These are phyloP conservation scores for Oeneis ivallda DNA, from an alignment of 2,888 invertebrate species.

Conservation along the genomic window DNA sequence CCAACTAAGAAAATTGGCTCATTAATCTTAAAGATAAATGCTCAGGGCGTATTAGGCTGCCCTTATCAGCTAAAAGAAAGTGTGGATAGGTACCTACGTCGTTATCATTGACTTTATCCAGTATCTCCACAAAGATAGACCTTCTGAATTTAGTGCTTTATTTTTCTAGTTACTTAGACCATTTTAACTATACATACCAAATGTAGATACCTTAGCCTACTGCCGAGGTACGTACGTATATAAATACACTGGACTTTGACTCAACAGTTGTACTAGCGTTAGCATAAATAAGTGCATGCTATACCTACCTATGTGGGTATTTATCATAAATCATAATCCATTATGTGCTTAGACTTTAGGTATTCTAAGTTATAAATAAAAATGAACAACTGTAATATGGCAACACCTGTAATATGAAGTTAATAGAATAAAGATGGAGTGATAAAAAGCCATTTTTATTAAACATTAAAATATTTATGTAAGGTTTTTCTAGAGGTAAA, in stretches of 20 bases:
- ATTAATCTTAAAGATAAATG: slow-evolving; percentile 82
- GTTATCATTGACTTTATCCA: slow-evolving; percentile 27
- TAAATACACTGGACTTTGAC: background rate
- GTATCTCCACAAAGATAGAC: slow-evolving; percentile 18
- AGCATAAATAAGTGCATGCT: background rate
- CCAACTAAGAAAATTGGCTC: slow-evolving; percentile 82
- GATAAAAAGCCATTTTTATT: slow-evolving; percentile 29
- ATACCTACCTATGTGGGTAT: background rate
- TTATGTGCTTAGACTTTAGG: background rate
- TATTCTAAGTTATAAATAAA: slow-evolving; percentile 2
- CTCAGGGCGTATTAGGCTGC: slow-evolving; percentile 77
- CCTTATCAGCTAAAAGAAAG: slow-evolving; percentile 78
- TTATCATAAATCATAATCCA: slow-evolving; percentile 1
- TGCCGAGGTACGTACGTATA: background rate
- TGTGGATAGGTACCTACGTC: slow-evolving; percentile 58
- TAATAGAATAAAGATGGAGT: slow-evolving; percentile 28
- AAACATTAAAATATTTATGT: slow-evolving; percentile 26
- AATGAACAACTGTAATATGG: slow-evolving; percentile 15
- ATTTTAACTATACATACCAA: background rate
- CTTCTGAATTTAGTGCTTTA: slow-evolving; percentile 3
- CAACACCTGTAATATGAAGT: slow-evolving; percentile 27
- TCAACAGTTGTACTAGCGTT: background rate
- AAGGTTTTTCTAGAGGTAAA: slow-evolving; percentile 5
- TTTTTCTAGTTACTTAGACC: slow-evolving; percentile 2
- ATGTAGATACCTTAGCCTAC: background rate